Conservation (phyloP, 2,797 vertebrate genomes). For the Numenius phaeopus region DNA sequence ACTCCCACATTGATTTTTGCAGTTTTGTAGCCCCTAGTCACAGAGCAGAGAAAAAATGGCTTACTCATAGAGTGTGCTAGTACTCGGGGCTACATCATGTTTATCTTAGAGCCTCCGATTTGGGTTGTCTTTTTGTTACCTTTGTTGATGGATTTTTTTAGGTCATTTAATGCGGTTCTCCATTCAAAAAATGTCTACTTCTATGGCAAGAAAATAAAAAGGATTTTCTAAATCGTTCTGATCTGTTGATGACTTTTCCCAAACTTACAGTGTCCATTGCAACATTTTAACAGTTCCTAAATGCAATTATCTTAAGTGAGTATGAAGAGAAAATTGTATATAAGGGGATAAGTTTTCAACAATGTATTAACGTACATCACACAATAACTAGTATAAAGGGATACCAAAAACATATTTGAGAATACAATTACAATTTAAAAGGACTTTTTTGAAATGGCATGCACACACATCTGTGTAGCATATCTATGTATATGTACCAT, state of each 20-base stretch:
- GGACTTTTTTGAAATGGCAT: slow-evolving; percentile 53
- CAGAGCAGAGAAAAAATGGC: slow-evolving; percentile 84
- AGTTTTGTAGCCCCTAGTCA: slow-evolving; percentile 92
- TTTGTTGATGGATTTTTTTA: slow-evolving; percentile 85
- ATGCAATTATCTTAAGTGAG: slow-evolving; percentile 68
- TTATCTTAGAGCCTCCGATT: slow-evolving; percentile 87
- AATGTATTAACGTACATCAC: slow-evolving; percentile 57
- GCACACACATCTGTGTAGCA: slow-evolving; percentile 50
- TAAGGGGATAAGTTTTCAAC: slow-evolving; percentile 64
- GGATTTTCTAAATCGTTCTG: slow-evolving; percentile 63
- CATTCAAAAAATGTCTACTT: slow-evolving; percentile 59
- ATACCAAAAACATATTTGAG: slow-evolving; percentile 56
- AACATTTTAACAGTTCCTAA: slow-evolving; percentile 70
- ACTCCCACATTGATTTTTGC: slow-evolving; percentile 92
- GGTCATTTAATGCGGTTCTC: slow-evolving; percentile 83
- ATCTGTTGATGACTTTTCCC: slow-evolving; percentile 63
- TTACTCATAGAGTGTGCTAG: slow-evolving; percentile 88
- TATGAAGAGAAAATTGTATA: slow-evolving; percentile 68
- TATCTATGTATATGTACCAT: not conserved
- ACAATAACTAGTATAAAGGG: slow-evolving; percentile 68
- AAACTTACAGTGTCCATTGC: slow-evolving; percentile 59
- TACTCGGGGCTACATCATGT: slow-evolving; percentile 88
- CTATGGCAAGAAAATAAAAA: slow-evolving; percentile 67
- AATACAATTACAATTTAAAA: slow-evolving; percentile 66
- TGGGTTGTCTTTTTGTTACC: slow-evolving; percentile 83